A percentile compares a stretch with the other conserved stretches of the same genome.
These are phyloP conservation scores for Melinaea menophilus DNA, from an alignment of 2,888 invertebrate genomes.

Conservation along the genomic window DNA sequence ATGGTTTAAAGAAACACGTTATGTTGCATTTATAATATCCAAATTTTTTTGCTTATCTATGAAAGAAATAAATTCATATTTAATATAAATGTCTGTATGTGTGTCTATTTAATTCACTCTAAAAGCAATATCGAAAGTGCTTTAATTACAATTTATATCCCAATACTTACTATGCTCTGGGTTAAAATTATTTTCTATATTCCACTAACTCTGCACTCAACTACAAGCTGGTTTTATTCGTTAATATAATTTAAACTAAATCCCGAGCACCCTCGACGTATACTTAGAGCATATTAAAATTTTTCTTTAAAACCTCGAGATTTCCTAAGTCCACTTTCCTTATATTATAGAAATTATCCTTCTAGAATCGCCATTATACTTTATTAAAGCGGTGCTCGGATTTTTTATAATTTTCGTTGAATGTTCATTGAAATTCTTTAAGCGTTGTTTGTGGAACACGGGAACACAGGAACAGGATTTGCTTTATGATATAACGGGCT, in stretches of 20 bases:
- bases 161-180: no score
- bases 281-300: constrained; percentile 51
- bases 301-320: constrained; percentile 40
- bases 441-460: constrained; percentile 43
- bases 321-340: constrained; percentile 36
- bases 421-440: constrained; percentile 49
- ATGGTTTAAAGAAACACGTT: no score
- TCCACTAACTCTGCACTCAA: background rate
- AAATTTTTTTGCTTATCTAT: no score
- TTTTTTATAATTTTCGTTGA: constrained; percentile 47
- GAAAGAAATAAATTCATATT: no score
- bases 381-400: constrained; percentile 45
- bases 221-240: background rate
- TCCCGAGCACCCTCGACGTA: constrained; percentile 36
- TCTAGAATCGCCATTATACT: constrained; percentile 37
- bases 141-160: no score
- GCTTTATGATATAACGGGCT: constrained; percentile 42
- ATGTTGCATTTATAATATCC: no score
- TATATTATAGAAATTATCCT: constrained; percentile 1
- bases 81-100: no score
- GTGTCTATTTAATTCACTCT: no score
- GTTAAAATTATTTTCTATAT: no score
- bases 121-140: no score
- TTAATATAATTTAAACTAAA: constrained; percentile 44
- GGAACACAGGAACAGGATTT: constrained; percentile 17